Percentiles rank a stretch among this genome's conserved stretches.
These are phyloP conservation scores for Streptopelia turtur DNA, from an alignment of 2,797 vertebrate species.

Conservation along the genomic window DNA sequence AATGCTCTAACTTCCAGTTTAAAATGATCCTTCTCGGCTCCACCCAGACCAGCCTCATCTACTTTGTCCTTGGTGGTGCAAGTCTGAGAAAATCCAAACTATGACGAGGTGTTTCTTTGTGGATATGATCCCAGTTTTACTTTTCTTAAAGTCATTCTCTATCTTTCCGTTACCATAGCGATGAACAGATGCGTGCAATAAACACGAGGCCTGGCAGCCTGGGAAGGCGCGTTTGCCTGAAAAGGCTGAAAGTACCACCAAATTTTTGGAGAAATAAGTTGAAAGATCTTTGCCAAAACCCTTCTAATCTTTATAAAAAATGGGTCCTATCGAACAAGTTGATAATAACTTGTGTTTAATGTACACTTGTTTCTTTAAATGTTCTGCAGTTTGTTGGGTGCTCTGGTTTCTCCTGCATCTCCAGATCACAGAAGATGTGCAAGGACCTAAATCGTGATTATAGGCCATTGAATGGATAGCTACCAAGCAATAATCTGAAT, in stretches of 20 bases:
- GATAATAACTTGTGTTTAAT: neutral
- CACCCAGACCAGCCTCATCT: neutral
- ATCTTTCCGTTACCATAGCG: conserved; percentile 60
- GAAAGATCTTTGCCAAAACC: neutral
- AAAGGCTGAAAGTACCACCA: neutral
- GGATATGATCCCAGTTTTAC: neutral
- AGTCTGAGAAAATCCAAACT: neutral
- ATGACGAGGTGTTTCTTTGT: neutral
- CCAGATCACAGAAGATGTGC: neutral
- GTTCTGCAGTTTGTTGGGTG: neutral
- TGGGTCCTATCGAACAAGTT: neutral
- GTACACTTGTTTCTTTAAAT: neutral
- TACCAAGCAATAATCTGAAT: neutral
- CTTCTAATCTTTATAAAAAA: neutral
- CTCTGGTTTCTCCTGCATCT: neutral
- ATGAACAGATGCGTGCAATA: conserved; percentile 15
- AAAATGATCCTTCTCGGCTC: neutral
- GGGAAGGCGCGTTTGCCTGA: neutral
- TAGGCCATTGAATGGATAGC: neutral
- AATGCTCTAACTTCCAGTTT: neutral
- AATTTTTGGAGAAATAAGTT: neutral
- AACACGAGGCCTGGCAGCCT: neutral
- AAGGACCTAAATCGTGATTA: neutral
- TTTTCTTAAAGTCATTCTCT: conserved; percentile 12
- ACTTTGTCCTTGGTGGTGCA: neutral